Base-by-base conservation (phyloP, 1,140 invertebrate species). In the Fopius arisanus region DNA sequence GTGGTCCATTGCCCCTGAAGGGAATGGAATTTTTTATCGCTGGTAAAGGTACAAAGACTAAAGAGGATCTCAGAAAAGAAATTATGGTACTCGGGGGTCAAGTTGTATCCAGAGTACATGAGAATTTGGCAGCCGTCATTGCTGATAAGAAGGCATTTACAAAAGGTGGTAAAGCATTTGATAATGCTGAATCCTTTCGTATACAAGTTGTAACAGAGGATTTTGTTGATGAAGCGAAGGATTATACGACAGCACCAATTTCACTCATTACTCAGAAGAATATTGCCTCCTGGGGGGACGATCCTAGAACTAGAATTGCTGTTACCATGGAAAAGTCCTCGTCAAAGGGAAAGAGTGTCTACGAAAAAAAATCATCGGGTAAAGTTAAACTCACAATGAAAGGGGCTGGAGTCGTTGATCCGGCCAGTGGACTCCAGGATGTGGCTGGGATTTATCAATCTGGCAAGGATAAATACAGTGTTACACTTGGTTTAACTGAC, bases 381-480 rank as follows among this genome's bases (percentile, higher is more conserved):
- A 91, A 90, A 74, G 89, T 94, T 59, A 97, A 93, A 77, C 82
- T 98, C 69, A 93, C 92, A 77, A 85, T 98, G 10, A 97, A 98
- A 90, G 94, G 92, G 68, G 96, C 96, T 1, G 92, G 92, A 12
- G 95, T 96, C 5, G 94, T 96, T 1, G 97, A 99, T 88, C 96
- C 97, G 0, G 96, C 96, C 28, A 96, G 95, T 67, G 94, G 92
- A 0, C 80, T 98, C 14, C 93, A 93, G 75, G 91, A 96, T 78
- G 84, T 86, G 3, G 93, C 95, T 0, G 96, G 98, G 88, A 94
- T 99, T 7, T 94, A 95, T 82, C 87, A 90, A 74, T 79, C 87
- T 74, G 82, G 80, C 0, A 84, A 90, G 12, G 88, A 91, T 29
- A 93, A 94, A 76, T 98, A 93, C 82, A 95, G 91, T 37, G 92